Evolutionary conservation across 2,888 invertebrate species (phyloP), one percentile per base, ranked within the genome.

Genomic region (Cheiracanthium punctorium): DNA sequence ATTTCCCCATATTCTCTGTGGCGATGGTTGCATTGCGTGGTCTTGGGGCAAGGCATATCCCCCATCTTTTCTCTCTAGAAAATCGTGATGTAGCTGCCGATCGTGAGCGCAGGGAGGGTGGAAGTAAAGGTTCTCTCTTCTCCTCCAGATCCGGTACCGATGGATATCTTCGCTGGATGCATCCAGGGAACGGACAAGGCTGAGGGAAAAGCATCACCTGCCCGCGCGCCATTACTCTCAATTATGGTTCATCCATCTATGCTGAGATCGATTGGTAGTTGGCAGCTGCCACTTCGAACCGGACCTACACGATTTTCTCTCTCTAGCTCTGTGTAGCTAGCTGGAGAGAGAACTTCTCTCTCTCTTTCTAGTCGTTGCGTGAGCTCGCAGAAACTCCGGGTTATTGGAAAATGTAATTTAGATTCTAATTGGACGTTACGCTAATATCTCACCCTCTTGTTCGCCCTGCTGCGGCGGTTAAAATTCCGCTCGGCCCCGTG

Each of bases 221-320:
- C 77, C 37, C 70, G 74, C 69, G 58, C 58, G 52, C 79, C 73
- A 85, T 85, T 85, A 85, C 79, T 85, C 84, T 85, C 84, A 85
- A 85, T 85, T 85, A 85, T 85, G 74, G 79, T 32, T 67, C 79
- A 85, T 85, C 84, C 84, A 85, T 85, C 84, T 85, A 85, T 85
- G 30, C 32, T 74, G 10, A 73, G 79, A 77, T 79, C 79, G 79
- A 79, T 79, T 41, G 79, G 29, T 32, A 29, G 33, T 29, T 69
- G 33, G 29, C 69, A 69, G 32, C 64, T 71, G 81, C 81, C 69
- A 74, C 82, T 72, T 76, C 76, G 29, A 71, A 48, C 33, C 72
- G 52, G 77, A 67, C 72, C 71, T 72, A 67, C 73, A 72, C 33
- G 65, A 64, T 75, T 58, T 28, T n/a, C n/a, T n/a, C n/a, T n/a